These are phyloP conservation scores for Phorcus lineatus DNA, from an alignment of 2,888 invertebrate genomes.

Conservation along the genomic window DNA sequence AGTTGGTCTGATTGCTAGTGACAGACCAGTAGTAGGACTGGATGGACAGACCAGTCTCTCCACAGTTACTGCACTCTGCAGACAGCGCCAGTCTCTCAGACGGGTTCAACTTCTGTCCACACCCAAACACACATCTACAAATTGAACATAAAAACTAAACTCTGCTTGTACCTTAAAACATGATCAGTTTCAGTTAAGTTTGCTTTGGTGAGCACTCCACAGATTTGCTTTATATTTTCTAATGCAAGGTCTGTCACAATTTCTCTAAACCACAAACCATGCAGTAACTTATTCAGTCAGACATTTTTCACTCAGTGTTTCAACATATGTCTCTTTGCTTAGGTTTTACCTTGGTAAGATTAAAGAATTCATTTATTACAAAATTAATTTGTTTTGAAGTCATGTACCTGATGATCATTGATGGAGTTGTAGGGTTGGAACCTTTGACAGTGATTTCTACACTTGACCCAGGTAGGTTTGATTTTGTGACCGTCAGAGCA, in stretches of 20 bases:
- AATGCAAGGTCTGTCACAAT: too few species aligned
- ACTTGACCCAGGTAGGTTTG: background rate
- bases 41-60: background rate
- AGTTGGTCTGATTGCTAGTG: background rate
- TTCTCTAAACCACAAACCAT: too few species aligned
- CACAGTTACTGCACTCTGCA: background rate
- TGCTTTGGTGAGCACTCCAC: too few species aligned
- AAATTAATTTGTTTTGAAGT: background rate
- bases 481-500: background rate
- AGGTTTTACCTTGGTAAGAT: too few species aligned
- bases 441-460: background rate
- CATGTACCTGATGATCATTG: background rate
- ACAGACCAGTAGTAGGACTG: background rate
- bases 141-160: too few species aligned
- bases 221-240: too few species aligned
- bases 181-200: too few species aligned
- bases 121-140: background rate
- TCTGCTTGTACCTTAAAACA: too few species aligned
- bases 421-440: background rate
- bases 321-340: too few species aligned
- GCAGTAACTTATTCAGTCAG: too few species aligned
- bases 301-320: too few species aligned
- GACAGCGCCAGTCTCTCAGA: background rate
- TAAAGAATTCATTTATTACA: background rate
- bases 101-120: background rate